Evolutionary conservation across 1,140 invertebrate genomes (phyloP).

Genomic region (Drosophila tropicalis): DNA sequence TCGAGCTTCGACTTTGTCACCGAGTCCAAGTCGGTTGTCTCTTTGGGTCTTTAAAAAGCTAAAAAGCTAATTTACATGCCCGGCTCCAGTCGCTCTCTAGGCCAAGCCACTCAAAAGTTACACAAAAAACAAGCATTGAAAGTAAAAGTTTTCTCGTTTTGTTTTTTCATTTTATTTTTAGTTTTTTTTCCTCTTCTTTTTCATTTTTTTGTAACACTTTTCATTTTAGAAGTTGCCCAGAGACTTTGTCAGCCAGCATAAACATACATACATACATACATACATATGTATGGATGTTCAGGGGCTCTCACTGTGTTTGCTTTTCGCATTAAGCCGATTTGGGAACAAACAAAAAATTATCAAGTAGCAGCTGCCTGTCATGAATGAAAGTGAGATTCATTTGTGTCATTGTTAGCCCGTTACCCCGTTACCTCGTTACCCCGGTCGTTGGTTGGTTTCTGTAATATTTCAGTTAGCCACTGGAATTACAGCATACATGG

Average conservation of each 20-base stretch:
- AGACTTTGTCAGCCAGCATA: conserved; percentile 8
- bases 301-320: conserved; percentile 58
- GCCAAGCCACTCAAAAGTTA: conserved; percentile 37
- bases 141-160: conserved; percentile 52
- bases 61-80: conserved; percentile 75
- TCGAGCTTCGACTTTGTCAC: too few species aligned
- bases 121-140: conserved; percentile 52
- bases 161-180: not conserved
- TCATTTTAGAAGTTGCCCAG: conserved; percentile 71
- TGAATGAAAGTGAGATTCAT: conserved; percentile 41
- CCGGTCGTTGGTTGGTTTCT: conserved; percentile 33
- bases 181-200: not conserved
- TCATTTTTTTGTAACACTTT: conserved; percentile 70
- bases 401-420: conserved; percentile 34
- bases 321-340: conserved; percentile 67
- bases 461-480: conserved; percentile 6
- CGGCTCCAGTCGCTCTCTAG: conserved; percentile 31
- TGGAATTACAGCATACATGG: conserved; percentile 3
- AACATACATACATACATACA: conserved; percentile 26
- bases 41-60: conserved; percentile 66
- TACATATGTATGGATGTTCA: conserved; percentile 28
- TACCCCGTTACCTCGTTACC: conserved; percentile 32
- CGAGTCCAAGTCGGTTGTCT: conserved; percentile 3
- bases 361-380: conserved; percentile 60
- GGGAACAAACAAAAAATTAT: conserved; percentile 56